Percentiles rank a stretch among this genome's conserved stretches.
Conservation (phyloP, 2,797 vertebrate genomes). For the Erithacus rubecula region DNA sequence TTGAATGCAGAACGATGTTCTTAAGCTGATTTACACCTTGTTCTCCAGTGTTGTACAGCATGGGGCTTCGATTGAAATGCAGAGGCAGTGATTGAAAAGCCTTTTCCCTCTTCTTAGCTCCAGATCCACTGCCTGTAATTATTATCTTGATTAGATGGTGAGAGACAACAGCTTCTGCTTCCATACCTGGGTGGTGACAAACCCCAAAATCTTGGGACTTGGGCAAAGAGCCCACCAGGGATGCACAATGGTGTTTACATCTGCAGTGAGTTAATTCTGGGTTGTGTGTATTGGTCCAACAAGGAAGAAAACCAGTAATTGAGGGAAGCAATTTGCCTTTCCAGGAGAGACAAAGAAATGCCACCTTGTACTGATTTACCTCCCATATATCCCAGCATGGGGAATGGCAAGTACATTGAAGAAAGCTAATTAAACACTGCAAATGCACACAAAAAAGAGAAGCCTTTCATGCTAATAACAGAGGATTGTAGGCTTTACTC, state of each 20-base stretch:
- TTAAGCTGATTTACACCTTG: constrained; percentile 85
- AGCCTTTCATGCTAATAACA: background rate
- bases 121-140: constrained; percentile 61
- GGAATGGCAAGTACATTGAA: background rate
- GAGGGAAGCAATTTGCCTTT: constrained; percentile 62
- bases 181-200: background rate
- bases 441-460: constrained; percentile 13
- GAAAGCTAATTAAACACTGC: constrained; percentile 67
- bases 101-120: constrained; percentile 61
- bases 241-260: constrained; percentile 38
- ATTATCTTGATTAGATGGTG: constrained; percentile 67
- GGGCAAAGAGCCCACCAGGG: background rate
- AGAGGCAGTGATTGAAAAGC: constrained; percentile 73
- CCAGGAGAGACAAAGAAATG: constrained; percentile 50
- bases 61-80: constrained; percentile 73
- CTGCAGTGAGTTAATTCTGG: constrained; percentile 37
- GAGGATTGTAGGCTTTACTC: background rate
- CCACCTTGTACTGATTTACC: constrained; percentile 52
- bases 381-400: constrained; percentile 44
- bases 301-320: constrained; percentile 19
- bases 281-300: background rate
- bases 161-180: constrained; percentile 42
- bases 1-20: constrained; percentile 79
- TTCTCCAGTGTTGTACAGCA: constrained; percentile 72
- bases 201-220: background rate